These are phyloP conservation scores for Notarius quadriscutis DNA, from an alignment of 2,113 vertebrate species.

Conservation along the genomic window DNA sequence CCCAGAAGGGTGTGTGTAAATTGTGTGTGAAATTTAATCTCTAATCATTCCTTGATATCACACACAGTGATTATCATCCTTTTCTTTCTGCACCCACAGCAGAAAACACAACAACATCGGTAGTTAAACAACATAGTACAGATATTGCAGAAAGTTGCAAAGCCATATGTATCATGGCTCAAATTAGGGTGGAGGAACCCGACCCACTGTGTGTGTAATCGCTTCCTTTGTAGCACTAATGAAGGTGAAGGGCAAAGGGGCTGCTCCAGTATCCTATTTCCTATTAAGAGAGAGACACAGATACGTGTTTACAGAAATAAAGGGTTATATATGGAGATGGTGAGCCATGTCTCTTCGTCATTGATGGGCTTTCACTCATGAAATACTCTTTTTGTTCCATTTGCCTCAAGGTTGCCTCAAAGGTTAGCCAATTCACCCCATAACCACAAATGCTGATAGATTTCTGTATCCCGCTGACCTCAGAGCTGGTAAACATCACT, in stretches of 20 bases:
- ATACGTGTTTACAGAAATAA: not conserved
- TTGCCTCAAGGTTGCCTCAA: not conserved
- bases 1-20: not conserved
- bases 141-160: not conserved
- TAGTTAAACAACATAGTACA: not conserved
- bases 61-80: constrained; percentile 9
- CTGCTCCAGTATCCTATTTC: constrained; percentile 44
- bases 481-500: not conserved
- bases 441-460: not conserved
- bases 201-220: constrained; percentile 56
- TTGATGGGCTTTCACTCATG: not conserved
- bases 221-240: constrained; percentile 56
- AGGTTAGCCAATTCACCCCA: not conserved
- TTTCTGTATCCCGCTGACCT: not conserved
- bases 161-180: constrained; percentile 47
- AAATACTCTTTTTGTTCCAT: not conserved
- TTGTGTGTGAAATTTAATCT: not conserved
- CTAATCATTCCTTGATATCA: not conserved
- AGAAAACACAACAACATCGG: not conserved
- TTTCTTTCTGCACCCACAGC: constrained; percentile 12
- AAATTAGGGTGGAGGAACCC: constrained; percentile 55
- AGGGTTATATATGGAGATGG: not conserved
- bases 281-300: constrained; percentile 18
- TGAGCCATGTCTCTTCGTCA: not conserved
- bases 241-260: constrained; percentile 43